Evolutionary conservation across 2,888 invertebrate species (phyloP), one percentile per base, ranked within the genome.

Genomic region (Oscheius sp.): DNA sequence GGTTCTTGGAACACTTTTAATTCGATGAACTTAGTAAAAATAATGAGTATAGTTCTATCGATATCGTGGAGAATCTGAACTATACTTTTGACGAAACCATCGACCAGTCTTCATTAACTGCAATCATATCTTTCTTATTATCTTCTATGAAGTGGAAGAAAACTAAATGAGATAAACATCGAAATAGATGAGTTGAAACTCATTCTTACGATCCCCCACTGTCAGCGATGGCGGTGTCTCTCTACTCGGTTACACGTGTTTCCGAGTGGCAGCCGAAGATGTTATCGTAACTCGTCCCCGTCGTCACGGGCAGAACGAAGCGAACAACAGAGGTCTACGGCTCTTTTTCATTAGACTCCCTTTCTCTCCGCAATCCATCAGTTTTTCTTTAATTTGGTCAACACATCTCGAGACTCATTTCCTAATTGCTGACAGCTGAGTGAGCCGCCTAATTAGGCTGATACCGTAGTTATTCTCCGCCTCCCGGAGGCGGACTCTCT

Each of bases 361-460:
- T n/a, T n/a, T n/a, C n/a, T n/a, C n/a, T n/a, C n/a, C n/a, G n/a
- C 33, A 54, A 54, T 54, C 54, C 54, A 54, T 41, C 41, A 44
- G 26, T 24, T 59, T 17, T 44, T 59, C 38, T 14, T 14, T 57
- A 38, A 44, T 14, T 26, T 28, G 20, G 20, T 20, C 56, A 8
- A 17, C 26, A 26, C 45, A 49, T 24, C 44, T 26, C 59, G 24
- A 17, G 33, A 17, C 49, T 47, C 62, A 28, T 22, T 22, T 49
- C 62, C 62, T 62, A 62, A 62, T 62, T 62, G 47, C 62, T 47
- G 62, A 49, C 62, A 62, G 32, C 47, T 33, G 44, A 41, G 41
- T 12, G 14, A n/a, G n/a, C n/a, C n/a, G n/a, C 26, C 41, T 59
- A 41, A 59, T 44, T 59, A 24, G 59, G 41, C 41, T 30, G 49